Evolutionary conservation across 2,888 invertebrate genomes (phyloP).

Genomic region (Eustalomyia histrio): DNA sequence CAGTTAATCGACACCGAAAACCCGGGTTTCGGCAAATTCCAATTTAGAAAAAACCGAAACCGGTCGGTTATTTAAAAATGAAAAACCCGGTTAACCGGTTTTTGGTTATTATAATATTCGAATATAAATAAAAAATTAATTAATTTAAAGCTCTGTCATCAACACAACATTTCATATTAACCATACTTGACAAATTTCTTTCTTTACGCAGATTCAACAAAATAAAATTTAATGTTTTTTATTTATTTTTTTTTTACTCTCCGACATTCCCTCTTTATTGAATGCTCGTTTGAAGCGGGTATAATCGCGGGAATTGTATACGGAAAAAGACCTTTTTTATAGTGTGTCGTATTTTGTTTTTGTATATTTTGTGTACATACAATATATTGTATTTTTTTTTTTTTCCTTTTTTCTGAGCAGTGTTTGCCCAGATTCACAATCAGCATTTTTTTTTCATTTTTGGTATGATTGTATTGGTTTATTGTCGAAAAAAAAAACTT

Average conservation of each 20-base stretch:
- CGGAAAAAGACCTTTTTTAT: slow-evolving; percentile 21
- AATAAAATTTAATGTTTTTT: neutral
- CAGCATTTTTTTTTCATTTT: slow-evolving; percentile 32
- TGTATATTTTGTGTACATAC: slow-evolving; percentile 6
- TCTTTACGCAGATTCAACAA: slow-evolving; percentile 24
- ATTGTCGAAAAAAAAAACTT: slow-evolving; percentile 3
- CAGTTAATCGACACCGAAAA: no score
- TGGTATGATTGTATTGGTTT: slow-evolving; percentile 1
- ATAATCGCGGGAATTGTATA: slow-evolving; percentile 20
- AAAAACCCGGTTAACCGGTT: no score
- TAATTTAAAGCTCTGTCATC: slow-evolving; percentile 11
- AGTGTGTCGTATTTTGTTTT: neutral
- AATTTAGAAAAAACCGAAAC: no score
- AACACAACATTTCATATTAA: slow-evolving; percentile 22
- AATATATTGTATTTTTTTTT: neutral
- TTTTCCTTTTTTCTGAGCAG: no score
- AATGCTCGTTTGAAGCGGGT: neutral
- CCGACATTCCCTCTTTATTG: slow-evolving; percentile 32
- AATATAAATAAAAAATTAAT: neutral
- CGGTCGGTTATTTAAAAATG: no score
- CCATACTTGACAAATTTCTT: slow-evolving; percentile 48
- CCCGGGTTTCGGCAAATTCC: no score
- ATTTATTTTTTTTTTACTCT: neutral
- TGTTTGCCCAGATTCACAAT: slow-evolving; percentile 58
- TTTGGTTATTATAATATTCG: no score